Base-by-base conservation (phyloP, 2,797 vertebrate species). In the Pogonophryne albipinna region DNA sequence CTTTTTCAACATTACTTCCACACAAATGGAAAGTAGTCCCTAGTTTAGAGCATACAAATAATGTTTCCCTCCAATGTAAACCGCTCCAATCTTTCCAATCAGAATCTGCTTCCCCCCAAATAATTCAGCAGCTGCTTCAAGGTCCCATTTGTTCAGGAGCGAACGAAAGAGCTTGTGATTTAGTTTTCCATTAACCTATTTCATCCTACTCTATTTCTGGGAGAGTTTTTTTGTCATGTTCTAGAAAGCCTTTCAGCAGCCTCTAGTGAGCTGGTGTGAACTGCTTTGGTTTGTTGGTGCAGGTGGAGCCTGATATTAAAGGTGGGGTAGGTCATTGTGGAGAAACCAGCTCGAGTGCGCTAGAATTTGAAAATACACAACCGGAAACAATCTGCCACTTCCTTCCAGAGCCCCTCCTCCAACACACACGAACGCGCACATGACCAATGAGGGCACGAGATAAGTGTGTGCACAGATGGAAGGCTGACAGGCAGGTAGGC, bases 161-260 rank as follows among this genome's bases (percentile, higher is more conserved):
- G 41, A 51, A 76, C 46, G 47, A 45, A 71, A 66, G 44, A 6
- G 6, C 49, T 34, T 38, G 42, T 59, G 47, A 71, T 67, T 78
- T 60, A 58, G 53, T 59, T 75, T 65, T 77, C 56, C 56, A 46
- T 74, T 23, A 59, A 73, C 66, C 74, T 69, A n/a, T 66, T 70
- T 69, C 27, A 42, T 31, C 42, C 52, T 63, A 45, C 14, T 61
- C 45, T 78, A 64, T 79, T 27, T 27, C 56, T 76, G 61, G 2
- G 1, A 0, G 7, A 0, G 7, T 63, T 70, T 27, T 71, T 62
- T 71, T 27, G 27, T 34, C 41, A 19, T 44, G 61, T 71, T 31
- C 69, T 56, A 51, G 20, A 68, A 42, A 3, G 13, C 10, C 44
- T 60, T 53, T 70, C 52, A 65, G 4, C 66, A 57, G 6, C 46